These are phyloP conservation scores for Phymanthus crucifer DNA, from an alignment of 92 coral and sea anemone species.

Conservation along the genomic window DNA sequence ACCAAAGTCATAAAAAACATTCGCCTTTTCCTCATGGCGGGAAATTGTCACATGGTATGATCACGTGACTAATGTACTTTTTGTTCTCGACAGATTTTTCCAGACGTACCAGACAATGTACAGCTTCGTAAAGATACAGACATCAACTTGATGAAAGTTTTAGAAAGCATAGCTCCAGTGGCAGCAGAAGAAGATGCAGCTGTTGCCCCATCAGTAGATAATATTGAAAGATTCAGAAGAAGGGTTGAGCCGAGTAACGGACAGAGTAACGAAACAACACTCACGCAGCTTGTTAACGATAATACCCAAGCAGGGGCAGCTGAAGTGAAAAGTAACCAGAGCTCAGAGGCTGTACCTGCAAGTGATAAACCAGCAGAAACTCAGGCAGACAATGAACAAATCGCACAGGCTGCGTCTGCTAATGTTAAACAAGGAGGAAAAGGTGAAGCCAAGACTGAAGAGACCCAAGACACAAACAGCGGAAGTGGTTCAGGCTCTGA, in stretches of 20 bases:
- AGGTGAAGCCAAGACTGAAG: neutral
- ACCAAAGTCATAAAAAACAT: neutral
- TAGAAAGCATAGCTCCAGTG: conserved; percentile 94
- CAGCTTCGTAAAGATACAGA: conserved; percentile 89
- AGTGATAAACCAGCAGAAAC: neutral
- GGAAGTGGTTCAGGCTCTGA: conserved; percentile 44
- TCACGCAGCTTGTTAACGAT: conserved; percentile 26
- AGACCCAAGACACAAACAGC: conserved; percentile 54
- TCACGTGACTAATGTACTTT: neutral
- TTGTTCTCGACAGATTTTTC: conserved; percentile 43
- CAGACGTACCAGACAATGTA: conserved; percentile 86
- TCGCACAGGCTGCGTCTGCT: conserved; percentile 32
- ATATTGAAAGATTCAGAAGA: conserved; percentile 81
- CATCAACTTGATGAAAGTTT: conserved; percentile 85
- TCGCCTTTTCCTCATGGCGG: neutral
- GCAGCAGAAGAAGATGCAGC: conserved; percentile 75
- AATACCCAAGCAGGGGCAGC: conserved; percentile 44
- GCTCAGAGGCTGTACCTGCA: neutral
- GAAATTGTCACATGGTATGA: neutral
- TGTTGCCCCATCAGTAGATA: conserved; percentile 56
- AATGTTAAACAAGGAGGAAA: conserved; percentile 44
- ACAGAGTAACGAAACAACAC: conserved; percentile 29
- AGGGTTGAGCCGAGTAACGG: conserved; percentile 53
- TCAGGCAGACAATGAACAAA: conserved; percentile 5
- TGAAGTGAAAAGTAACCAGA: neutral